phyloP scores from a whole-genome alignment of 1,140 invertebrate species.

The Drosophila mauritiana region DNA sequence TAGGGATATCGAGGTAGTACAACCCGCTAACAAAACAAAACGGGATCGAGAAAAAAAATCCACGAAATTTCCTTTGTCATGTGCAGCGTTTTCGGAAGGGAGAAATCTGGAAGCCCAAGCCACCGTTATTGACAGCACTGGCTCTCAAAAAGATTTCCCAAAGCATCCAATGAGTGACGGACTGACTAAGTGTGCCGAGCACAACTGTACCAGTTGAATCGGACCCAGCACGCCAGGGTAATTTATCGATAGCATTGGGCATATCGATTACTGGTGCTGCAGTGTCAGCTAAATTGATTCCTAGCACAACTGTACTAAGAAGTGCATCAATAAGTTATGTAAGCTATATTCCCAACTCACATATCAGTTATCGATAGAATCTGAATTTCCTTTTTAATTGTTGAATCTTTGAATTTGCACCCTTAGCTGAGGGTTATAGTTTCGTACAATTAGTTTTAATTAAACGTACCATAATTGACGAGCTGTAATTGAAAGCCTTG shows the following conservation, averaged over 20 bases:
- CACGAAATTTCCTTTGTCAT: conserved; percentile 55
- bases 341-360: not conserved
- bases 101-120: conserved; percentile 19
- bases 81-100: conserved; percentile 20
- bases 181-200: conserved; percentile 22
- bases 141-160: conserved; percentile 49
- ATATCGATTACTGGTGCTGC: not conserved
- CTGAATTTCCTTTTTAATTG: no score
- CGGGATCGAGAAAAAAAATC: conserved; percentile 31
- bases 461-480: conserved; percentile 34
- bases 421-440: conserved; percentile 2
- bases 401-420: no score
- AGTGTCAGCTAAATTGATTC: not conserved
- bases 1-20: conserved; percentile 24
- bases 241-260: conserved; percentile 30
- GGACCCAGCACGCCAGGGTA: not conserved
- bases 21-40: conserved; percentile 23
- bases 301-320: not conserved
- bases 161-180: conserved; percentile 33
- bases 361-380: no score
- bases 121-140: conserved; percentile 26
- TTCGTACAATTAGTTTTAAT: conserved; percentile 24
- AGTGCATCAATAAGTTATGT: not conserved
- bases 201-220: conserved; percentile 28
- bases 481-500: conserved; percentile 21